phyloP scores from a whole-genome alignment of 2,888 invertebrate genomes.

The Epinotia brunnichana region DNA sequence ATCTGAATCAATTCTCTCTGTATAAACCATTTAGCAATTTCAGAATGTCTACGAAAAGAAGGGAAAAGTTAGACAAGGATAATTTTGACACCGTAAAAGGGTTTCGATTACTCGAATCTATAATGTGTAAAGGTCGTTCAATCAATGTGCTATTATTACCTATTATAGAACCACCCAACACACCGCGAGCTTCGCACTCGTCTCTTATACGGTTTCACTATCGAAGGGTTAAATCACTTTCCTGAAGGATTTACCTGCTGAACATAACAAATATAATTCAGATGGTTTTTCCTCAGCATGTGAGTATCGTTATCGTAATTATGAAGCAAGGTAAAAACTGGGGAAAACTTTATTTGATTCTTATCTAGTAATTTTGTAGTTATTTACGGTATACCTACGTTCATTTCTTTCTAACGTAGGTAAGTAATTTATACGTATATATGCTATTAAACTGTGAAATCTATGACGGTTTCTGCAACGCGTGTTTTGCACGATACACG shows the following conservation, averaged over 20 bases:
- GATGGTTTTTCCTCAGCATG: conserved; percentile 8
- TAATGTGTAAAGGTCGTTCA: conserved; percentile 1
- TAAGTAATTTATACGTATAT: not conserved
- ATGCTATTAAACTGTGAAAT: not conserved
- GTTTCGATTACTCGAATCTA: not conserved
- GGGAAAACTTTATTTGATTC: not conserved
- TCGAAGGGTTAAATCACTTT: conserved; percentile 21
- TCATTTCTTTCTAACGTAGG: not conserved
- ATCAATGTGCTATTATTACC: conserved; percentile 6
- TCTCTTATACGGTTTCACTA: conserved; percentile 14
- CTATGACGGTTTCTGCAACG: not conserved
- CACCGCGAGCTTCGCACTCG: not conserved
- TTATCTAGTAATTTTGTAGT: conserved; percentile 1
- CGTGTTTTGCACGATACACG: conserved; percentile 10
- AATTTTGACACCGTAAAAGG: not conserved
- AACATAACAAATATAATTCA: not conserved
- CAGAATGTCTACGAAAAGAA: not conserved
- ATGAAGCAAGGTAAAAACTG: not conserved
- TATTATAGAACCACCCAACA: conserved; percentile 7
- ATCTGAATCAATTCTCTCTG: not conserved
- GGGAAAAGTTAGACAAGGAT: not conserved
- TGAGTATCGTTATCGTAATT: not conserved
- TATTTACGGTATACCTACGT: not conserved
- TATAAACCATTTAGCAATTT: not conserved
- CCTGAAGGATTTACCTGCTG: not conserved